Evolutionary conservation across 1,140 invertebrate genomes (phyloP).

Genomic region (Drosophila pallidifrons): DNA sequence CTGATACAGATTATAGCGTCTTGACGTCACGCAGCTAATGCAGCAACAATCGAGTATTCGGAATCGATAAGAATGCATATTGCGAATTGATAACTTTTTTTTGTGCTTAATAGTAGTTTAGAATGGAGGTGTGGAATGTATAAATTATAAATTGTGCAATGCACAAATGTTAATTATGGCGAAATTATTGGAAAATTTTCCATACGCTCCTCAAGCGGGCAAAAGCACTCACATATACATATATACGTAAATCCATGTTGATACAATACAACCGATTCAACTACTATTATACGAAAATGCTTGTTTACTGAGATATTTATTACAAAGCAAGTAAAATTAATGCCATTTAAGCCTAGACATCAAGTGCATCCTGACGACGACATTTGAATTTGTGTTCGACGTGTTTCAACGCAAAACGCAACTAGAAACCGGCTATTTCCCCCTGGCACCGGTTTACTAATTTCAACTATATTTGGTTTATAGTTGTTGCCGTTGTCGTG

Average conservation of each 20-base stretch:
- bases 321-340: constrained; percentile 16
- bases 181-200: constrained; percentile 35
- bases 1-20: constrained; percentile 3
- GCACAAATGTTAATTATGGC: constrained; percentile 1
- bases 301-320: constrained; percentile 25
- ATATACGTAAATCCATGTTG: neutral
- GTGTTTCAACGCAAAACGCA: constrained; percentile 12
- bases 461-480: constrained; percentile 31
- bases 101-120: constrained; percentile 4
- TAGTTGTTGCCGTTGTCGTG: neutral
- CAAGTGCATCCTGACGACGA: constrained; percentile 5
- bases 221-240: neutral
- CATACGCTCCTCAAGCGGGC: constrained; percentile 10
- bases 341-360: neutral
- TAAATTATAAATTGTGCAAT: constrained; percentile 9
- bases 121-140: neutral
- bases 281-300: constrained; percentile 2
- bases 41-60: neutral
- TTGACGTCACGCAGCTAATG: constrained; percentile 18
- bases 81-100: neutral
- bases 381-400: constrained; percentile 3
- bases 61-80: constrained; percentile 25
- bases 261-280: neutral
- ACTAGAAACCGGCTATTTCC: constrained; percentile 29
- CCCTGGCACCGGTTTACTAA: constrained; percentile 29